These are phyloP conservation scores for Platorchestia sp. DNA, from an alignment of 1,140 invertebrate genomes.

Conservation along the genomic window DNA sequence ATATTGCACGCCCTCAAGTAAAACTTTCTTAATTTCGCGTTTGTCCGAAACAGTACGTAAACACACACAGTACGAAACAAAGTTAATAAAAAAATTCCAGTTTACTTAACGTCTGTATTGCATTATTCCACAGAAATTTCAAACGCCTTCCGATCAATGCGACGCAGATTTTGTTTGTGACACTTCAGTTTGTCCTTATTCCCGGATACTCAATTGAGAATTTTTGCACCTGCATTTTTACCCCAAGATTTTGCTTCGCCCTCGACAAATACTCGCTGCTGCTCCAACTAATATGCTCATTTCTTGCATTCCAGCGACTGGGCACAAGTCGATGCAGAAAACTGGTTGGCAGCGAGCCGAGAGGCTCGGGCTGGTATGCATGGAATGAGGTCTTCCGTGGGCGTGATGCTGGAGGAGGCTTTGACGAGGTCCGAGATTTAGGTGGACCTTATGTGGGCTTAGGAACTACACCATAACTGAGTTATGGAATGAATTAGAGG, in stretches of 20 bases:
- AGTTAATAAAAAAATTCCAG: too few relatives aligned
- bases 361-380: neutral
- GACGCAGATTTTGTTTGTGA: too few relatives aligned
- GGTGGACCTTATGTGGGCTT: neutral
- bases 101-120: too few relatives aligned
- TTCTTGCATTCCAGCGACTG: neutral
- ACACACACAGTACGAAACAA: too few relatives aligned
- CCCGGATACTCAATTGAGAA: too few relatives aligned
- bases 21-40: too few relatives aligned
- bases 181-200: too few relatives aligned
- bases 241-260: neutral
- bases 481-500: neutral
- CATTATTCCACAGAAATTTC: too few relatives aligned
- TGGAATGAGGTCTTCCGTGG: neutral
- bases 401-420: neutral
- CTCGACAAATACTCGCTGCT: neutral
- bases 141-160: too few relatives aligned
- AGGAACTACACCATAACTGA: neutral
- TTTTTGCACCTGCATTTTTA: neutral
- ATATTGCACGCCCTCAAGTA: too few relatives aligned
- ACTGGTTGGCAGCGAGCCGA: neutral
- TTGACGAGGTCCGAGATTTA: neutral
- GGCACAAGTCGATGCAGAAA: conserved; percentile 6
- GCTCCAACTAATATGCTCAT: neutral
- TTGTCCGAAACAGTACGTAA: too few relatives aligned